These are phyloP conservation scores for Fragariocoptes setiger DNA, from an alignment of 1,140 invertebrate species.

Conservation along the genomic window DNA sequence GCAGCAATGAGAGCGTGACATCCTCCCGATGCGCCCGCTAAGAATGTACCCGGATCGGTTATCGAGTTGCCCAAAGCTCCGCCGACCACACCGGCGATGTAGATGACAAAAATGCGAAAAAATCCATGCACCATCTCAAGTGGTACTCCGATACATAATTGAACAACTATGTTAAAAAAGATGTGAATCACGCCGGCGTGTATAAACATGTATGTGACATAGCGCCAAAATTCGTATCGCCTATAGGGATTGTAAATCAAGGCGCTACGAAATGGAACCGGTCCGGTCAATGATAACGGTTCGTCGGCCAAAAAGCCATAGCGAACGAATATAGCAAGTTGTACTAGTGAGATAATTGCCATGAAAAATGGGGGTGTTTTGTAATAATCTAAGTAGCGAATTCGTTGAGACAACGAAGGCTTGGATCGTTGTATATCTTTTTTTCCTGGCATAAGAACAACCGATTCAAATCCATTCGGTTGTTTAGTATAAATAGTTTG, in stretches of 20 bases:
- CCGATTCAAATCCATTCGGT: no score
- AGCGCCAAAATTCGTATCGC: slow-evolving; percentile 45
- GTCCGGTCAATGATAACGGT: slow-evolving; percentile 14
- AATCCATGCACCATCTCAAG: slow-evolving; percentile 81
- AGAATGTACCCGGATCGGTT: slow-evolving; percentile 43
- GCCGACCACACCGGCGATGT: slow-evolving; percentile 39
- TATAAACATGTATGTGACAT: slow-evolving; percentile 73
- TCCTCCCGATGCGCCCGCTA: slow-evolving; percentile 80
- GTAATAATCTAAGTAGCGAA: slow-evolving; percentile 16
- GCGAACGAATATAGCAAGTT: slow-evolving; percentile 18
- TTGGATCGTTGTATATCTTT: no score
- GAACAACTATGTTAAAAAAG: slow-evolving; percentile 63
- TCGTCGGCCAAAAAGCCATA: slow-evolving; percentile 17
- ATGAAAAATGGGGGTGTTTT: slow-evolving; percentile 48
- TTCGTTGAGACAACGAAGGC: no score
- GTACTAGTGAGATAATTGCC: slow-evolving; percentile 22
- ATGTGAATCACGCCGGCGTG: slow-evolving; percentile 67
- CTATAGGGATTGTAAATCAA: slow-evolving; percentile 69
- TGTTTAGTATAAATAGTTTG: no score
- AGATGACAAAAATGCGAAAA: slow-evolving; percentile 38
- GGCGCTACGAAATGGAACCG: slow-evolving; percentile 31
- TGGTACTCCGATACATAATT: slow-evolving; percentile 61
- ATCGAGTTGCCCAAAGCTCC: slow-evolving; percentile 45
- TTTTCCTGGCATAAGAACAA: no score
- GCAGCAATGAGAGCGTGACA: slow-evolving; percentile 81